Evolutionary conservation across 2,797 vertebrate genomes (phyloP), one percentile per base, ranked within the genome.

Genomic region (Poeciliopsis turneri): DNA sequence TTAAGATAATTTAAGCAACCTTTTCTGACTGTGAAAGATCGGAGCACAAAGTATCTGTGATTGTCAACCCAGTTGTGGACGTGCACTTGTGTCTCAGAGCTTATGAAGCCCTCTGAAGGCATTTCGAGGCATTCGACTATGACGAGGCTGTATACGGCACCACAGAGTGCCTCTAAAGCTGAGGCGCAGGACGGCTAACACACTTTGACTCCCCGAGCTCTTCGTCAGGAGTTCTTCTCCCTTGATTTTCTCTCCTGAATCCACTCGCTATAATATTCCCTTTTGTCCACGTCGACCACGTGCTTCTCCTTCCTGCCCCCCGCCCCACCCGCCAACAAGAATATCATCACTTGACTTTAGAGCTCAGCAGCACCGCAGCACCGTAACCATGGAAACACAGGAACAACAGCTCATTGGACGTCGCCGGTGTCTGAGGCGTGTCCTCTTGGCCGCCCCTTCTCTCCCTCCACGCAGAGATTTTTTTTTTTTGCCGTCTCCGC

Each of bases 341-440:
- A 82, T 83, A 89, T 84, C 88, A 89, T 85, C 86, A 39, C 85
- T 86, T 78, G 45, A 68, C 92, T 88, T 86, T 57, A 82, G 86
- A 88, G 87, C 89, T 79, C 86, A 75, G 89, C 88, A 82, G 95
- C 93, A 95, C 95, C 93, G 94, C 92, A 83, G 95, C 87, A 80
- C 92, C 93, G 96, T 97, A 92, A 83, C 96, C 95, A 97, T 97
- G 95, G 97, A 96, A 98, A 98, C 97, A 94, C 94, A 59, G 91
- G 93, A 92, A 95, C 93, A 95, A 96, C 96, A 95, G 95, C 94
- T 95, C 96, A 94, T 95, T 94, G 92, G 91, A 90, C 82, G 82
- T 88, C 87, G 84, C 74, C 72, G 84, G 77, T 74, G 86, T 81
- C 76, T 74, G 87, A 82, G 94, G 83, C 74, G 94, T 95, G 94